Evolutionary conservation across 2,797 vertebrate species (phyloP).

Genomic region (Cynopterus sphinx): DNA sequence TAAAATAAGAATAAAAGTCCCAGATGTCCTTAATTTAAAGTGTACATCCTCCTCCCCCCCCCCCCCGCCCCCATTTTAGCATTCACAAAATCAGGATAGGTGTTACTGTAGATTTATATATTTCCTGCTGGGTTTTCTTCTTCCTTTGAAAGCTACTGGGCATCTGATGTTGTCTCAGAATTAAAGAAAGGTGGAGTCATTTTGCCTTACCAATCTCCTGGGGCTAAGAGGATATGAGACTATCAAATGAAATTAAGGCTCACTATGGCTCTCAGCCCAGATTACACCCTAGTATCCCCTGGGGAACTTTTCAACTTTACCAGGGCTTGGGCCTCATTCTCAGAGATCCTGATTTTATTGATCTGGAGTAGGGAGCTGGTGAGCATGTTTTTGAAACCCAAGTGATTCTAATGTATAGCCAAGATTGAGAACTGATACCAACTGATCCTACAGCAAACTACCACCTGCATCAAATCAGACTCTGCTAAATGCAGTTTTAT

Average conservation of each 20-base stretch:
- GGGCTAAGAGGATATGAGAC: neutral
- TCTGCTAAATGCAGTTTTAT: neutral
- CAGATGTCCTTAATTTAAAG: neutral
- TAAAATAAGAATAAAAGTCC: neutral
- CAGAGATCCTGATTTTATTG: neutral
- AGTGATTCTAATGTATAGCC: neutral
- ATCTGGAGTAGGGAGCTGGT: neutral
- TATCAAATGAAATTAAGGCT: neutral
- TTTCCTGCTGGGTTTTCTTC: neutral
- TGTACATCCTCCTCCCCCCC: neutral
- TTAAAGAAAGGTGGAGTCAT: neutral
- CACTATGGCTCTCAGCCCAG: neutral
- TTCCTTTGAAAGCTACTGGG: neutral
- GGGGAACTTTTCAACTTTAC: neutral
- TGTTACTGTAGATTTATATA: neutral
- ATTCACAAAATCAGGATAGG: neutral
- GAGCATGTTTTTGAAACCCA: neutral
- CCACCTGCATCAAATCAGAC: neutral
- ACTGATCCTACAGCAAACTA: neutral
- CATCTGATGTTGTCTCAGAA: neutral
- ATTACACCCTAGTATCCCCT: neutral
- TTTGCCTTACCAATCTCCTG: neutral
- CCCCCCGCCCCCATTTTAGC: neutral
- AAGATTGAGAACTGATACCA: neutral
- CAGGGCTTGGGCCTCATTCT: neutral